These are phyloP conservation scores for Thaleichthys pacificus DNA, from an alignment of 2,797 vertebrate genomes.

Conservation along the genomic window DNA sequence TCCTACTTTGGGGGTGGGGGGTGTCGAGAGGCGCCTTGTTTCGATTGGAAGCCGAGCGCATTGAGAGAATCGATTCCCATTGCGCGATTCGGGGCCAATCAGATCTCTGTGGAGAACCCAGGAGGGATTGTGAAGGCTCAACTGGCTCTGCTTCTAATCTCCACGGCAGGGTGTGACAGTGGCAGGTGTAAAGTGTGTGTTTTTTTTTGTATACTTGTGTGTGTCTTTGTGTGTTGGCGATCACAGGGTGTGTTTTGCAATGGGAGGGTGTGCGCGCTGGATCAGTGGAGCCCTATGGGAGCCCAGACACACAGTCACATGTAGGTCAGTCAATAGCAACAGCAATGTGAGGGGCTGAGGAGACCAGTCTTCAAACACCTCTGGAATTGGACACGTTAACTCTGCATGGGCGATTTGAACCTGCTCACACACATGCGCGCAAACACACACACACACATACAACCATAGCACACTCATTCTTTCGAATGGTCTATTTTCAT, in stretches of 20 bases:
- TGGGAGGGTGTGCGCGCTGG: conserved; percentile 40
- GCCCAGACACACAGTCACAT: conserved; percentile 40
- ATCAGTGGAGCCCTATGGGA: conserved; percentile 54
- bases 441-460: conserved; percentile 1
- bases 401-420: conserved; percentile 22
- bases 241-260: conserved; percentile 53
- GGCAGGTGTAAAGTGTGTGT: conserved; percentile 13
- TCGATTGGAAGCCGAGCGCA: conserved; percentile 48
- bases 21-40: conserved; percentile 28
- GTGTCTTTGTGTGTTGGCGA: conserved; percentile 25
- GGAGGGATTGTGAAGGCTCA: conserved; percentile 46
- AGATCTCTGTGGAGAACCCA: conserved; percentile 18
- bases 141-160: conserved; percentile 56
- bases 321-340: conserved; percentile 54
- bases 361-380: conserved; percentile 37
- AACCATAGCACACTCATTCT: not conserved
- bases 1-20: not conserved
- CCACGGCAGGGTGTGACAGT: conserved; percentile 46
- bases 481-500: not conserved
- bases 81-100: conserved; percentile 61
- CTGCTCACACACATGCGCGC: not conserved
- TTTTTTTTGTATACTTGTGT: conserved; percentile 13
- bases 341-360: conserved; percentile 34
- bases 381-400: conserved; percentile 34
- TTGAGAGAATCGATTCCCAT: conserved; percentile 58